Evolutionary conservation across 2,113 vertebrate species (phyloP).

Genomic region (Rhabdornis inornatus): DNA sequence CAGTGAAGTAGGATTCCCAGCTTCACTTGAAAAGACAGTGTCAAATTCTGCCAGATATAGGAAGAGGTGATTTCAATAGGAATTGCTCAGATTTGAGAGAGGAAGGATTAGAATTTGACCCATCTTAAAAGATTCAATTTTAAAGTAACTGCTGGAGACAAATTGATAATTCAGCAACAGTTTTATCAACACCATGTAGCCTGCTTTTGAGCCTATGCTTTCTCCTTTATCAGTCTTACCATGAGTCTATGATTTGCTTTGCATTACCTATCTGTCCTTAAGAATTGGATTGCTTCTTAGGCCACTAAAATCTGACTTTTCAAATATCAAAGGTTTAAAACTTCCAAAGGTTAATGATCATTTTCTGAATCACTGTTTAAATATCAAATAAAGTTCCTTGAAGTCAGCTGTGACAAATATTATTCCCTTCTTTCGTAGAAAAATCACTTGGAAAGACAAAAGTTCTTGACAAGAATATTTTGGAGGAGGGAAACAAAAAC

Average conservation of each 20-base stretch:
- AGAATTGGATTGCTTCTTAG: background rate
- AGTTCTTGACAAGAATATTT: background rate
- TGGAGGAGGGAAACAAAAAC: background rate
- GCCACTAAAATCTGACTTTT: background rate
- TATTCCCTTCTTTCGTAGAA: background rate
- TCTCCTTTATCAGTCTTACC: background rate
- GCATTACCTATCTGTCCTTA: background rate
- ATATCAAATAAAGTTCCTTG: background rate
- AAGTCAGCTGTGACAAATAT: background rate
- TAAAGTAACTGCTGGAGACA: background rate
- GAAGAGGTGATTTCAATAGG: background rate
- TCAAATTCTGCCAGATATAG: background rate
- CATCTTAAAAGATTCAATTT: background rate
- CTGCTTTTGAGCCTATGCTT: background rate
- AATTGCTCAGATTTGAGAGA: background rate
- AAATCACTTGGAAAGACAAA: background rate
- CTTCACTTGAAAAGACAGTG: background rate
- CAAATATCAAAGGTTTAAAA: background rate
- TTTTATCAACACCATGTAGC: background rate
- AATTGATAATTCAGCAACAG: background rate
- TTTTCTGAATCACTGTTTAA: background rate
- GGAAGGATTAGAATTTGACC: background rate
- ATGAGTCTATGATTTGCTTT: background rate
- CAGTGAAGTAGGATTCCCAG: background rate
- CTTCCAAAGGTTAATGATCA: background rate